A percentile compares a stretch with the other conserved stretches of the same genome.
Conservation (phyloP, 2,113 vertebrate species). For the Oryzias woworae region DNA sequence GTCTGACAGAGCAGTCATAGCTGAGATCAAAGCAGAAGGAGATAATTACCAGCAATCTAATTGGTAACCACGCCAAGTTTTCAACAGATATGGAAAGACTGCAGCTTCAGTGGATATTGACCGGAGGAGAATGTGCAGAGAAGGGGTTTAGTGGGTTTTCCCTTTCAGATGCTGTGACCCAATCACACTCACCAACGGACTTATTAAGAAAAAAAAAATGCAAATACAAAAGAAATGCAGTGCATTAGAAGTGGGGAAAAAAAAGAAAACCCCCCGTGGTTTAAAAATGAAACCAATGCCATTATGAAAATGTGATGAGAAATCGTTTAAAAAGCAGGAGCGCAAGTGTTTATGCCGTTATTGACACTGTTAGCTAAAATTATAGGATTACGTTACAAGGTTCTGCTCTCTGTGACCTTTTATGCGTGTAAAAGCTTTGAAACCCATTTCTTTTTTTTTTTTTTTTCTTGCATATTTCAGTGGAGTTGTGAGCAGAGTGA, state of each 20-base stretch:
- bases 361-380: constrained; percentile 12
- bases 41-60: constrained; percentile 84
- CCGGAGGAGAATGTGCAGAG: constrained; percentile 74
- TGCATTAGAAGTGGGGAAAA: too few relatives aligned
- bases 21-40: constrained; percentile 78
- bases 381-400: constrained; percentile 3
- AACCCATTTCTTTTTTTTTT: constrained; percentile 9
- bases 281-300: too few relatives aligned
- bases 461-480: constrained; percentile 5
- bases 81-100: constrained; percentile 75
- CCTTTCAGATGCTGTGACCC: constrained; percentile 44
- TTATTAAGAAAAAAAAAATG: background rate
- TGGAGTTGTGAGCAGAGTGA: constrained; percentile 18
- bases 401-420: constrained; percentile 1
- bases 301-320: constrained; percentile 31
- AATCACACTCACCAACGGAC: constrained; percentile 14
- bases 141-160: constrained; percentile 67
- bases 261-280: too few relatives aligned
- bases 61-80: constrained; percentile 81
- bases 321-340: constrained; percentile 32
- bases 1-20: constrained; percentile 78
- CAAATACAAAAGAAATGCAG: too few relatives aligned
- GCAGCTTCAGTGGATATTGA: constrained; percentile 74
- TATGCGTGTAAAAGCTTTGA: constrained; percentile 4
- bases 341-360: constrained; percentile 23